These are phyloP conservation scores for Burhinus oedicnemus DNA, from an alignment of 2,113 vertebrate species.

Conservation along the genomic window DNA sequence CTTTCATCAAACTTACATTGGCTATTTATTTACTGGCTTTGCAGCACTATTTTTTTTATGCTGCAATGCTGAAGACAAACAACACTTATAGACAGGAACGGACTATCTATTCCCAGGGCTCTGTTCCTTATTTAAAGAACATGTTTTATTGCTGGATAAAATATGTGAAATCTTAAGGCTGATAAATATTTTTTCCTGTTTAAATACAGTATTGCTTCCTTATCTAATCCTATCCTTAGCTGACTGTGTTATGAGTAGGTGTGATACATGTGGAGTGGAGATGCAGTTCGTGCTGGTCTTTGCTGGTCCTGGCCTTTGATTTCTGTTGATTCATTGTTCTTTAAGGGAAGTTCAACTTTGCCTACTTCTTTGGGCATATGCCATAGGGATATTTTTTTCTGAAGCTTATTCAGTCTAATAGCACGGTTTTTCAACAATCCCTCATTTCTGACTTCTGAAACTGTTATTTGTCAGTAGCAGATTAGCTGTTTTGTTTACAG, in stretches of 20 bases:
- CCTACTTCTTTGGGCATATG: neutral
- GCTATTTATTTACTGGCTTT: conserved; percentile 58
- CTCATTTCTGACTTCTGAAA: neutral
- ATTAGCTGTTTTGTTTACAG: neutral
- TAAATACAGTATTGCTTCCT: neutral
- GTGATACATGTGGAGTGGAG: neutral
- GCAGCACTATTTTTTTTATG: neutral
- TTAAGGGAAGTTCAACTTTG: neutral
- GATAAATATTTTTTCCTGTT: neutral
- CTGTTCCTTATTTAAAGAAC: conserved; percentile 8
- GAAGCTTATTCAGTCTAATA: neutral
- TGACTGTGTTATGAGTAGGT: neutral
- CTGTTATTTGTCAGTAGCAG: neutral
- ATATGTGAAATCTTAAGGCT: neutral
- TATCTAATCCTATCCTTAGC: neutral
- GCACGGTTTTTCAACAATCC: neutral
- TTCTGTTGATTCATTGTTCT: neutral
- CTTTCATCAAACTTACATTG: conserved; percentile 38
- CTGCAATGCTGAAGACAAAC: neutral
- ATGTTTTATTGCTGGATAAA: neutral
- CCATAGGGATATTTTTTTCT: neutral
- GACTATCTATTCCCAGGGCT: neutral
- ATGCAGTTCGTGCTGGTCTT: neutral
- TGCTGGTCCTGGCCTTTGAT: neutral
- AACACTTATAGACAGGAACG: neutral